Evolutionary conservation across 92 coral and sea anemone species (phyloP), one percentile per base, ranked within the genome.

Genomic region (Ricordea florida): DNA sequence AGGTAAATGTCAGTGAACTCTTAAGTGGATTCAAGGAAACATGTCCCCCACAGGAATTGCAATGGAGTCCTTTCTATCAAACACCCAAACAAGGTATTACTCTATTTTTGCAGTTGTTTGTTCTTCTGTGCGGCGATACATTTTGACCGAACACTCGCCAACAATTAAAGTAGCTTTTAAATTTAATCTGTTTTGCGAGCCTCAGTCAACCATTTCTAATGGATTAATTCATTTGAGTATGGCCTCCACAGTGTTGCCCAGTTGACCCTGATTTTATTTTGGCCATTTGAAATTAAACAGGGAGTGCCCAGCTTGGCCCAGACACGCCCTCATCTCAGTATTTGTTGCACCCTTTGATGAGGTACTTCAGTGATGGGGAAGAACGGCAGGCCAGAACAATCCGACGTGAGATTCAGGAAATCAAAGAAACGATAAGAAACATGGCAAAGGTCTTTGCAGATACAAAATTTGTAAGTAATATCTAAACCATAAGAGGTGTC

Each of bases 401-500:
- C n/a, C n/a, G n/a, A n/a, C n/a, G n/a, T n/a, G n/a, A n/a, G 11
- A 33, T 88, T 27, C 35, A 61, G 18, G 93, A 83, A 20, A 84
- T 86, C 32, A 79, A 41, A 37, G 53, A 16, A 38, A 53, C 55
- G 83, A 78, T 88, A 52, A 61, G 69, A 26, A 55, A 74, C 45
- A 75, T 88, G 79, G 72, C 84, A 36, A 78, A 66, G 57, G 71
- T 84, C 30, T 72, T 88, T 40, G 23, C 52, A 50, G 89, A 78
- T 62, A 60, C 66, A 26, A 88, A 83, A 55, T 68, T 29, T 22
- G 93, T 84, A 27, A 18, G 82, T 52, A 18, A n/a, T n/a, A n/a
- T n/a, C n/a, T n/a, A n/a, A n/a, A n/a, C n/a, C n/a, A n/a, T n/a
- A n/a, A n/a, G n/a, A n/a, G n/a, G n/a, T n/a, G n/a, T n/a, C n/a